Conservation (phyloP, 2,888 invertebrate species). For the Griposia aprilina region DNA sequence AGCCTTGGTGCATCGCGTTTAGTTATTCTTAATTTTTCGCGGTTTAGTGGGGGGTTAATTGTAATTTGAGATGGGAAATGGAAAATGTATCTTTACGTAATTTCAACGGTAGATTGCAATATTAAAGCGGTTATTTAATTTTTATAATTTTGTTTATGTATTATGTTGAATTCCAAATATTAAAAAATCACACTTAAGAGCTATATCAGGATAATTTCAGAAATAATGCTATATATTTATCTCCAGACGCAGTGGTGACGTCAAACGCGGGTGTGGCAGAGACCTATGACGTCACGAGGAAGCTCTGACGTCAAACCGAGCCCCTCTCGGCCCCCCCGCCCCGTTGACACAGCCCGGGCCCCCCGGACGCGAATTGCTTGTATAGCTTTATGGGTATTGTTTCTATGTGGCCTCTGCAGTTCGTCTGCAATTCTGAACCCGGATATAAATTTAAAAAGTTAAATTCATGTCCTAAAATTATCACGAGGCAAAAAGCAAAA, state of each 20-base stretch:
- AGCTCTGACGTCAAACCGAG: constrained; percentile 88
- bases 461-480: neutral
- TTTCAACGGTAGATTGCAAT: neutral
- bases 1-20: constrained; percentile 77
- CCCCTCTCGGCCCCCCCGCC: constrained; percentile 71
- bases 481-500: neutral
- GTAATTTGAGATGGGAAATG: constrained; percentile 2
- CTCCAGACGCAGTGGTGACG: constrained; percentile 80
- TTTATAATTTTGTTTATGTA: neutral
- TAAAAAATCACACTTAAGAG: neutral
- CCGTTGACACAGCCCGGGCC: constrained; percentile 67
- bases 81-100: neutral
- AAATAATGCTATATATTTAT: constrained; percentile 57
- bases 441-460: constrained; percentile 13
- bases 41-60: constrained; percentile 13
- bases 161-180: neutral
- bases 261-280: constrained; percentile 89
- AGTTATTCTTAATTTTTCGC: constrained; percentile 58
- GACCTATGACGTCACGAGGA: constrained; percentile 87
- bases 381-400: constrained; percentile 84
- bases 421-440: constrained; percentile 46
- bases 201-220: constrained; percentile 8
- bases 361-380: constrained; percentile 78
- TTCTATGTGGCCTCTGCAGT: constrained; percentile 75
- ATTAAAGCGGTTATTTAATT: neutral